Evolutionary conservation across 2,797 vertebrate genomes (phyloP).

Genomic region (Darevskia nairensis): DNA sequence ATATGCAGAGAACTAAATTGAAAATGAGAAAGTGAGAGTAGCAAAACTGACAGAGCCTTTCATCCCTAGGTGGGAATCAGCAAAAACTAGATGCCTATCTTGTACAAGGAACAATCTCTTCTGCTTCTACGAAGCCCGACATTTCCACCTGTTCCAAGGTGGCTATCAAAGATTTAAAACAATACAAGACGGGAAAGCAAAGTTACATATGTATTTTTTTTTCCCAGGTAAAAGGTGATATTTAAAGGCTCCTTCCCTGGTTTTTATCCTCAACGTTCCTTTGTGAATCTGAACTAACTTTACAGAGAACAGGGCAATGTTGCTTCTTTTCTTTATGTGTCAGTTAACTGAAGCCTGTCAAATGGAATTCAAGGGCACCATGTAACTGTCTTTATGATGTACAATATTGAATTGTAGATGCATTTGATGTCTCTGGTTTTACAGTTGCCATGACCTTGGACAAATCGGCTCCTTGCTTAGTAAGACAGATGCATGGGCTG

Average conservation of each 20-base stretch:
- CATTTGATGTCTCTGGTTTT: neutral
- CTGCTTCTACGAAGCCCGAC: no score
- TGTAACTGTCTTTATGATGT: neutral
- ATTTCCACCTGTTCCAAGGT: neutral
- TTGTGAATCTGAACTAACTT: neutral
- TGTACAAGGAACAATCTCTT: no score
- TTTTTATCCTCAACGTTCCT: neutral
- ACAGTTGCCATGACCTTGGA: neutral
- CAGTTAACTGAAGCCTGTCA: neutral
- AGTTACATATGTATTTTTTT: no score
- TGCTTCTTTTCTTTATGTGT: neutral
- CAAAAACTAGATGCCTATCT: no score
- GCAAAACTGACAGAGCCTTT: no score
- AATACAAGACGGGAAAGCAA: neutral
- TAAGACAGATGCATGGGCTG: neutral
- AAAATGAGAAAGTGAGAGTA: no score
- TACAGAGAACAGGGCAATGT: neutral
- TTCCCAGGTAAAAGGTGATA: neutral
- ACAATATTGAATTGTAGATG: neutral
- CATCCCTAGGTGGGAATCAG: no score
- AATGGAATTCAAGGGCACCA: neutral
- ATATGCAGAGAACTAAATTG: no score
- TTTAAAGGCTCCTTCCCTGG: neutral
- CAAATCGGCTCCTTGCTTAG: no score
- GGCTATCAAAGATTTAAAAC: neutral